Evolutionary conservation across 2,797 vertebrate genomes (phyloP).

Genomic region (Melanotaenia maccullochi): DNA sequence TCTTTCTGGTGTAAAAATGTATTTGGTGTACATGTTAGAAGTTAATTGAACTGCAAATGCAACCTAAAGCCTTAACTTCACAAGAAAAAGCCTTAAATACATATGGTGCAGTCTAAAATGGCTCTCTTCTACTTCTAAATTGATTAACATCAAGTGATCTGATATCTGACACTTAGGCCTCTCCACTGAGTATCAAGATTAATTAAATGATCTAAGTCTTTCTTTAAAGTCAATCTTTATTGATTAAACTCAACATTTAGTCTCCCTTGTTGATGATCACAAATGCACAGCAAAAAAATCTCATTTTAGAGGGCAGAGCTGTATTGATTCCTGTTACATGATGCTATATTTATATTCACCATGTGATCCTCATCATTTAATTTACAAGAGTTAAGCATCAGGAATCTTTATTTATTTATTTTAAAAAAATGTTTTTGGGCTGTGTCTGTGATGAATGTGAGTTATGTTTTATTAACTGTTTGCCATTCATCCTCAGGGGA

Average conservation of each 20-base stretch:
- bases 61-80: background rate
- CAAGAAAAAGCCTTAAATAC: background rate
- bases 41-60: background rate
- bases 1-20: background rate
- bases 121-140: background rate
- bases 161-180: constrained; percentile 9
- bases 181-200: background rate
- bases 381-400: background rate
- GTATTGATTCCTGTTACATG: constrained; percentile 34
- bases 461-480: constrained; percentile 33
- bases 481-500: constrained; percentile 53
- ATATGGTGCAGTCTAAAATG: background rate
- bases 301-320: constrained; percentile 9
- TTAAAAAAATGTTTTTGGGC: background rate
- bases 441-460: constrained; percentile 15
- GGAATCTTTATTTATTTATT: background rate
- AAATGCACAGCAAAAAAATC: constrained; percentile 12
- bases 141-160: background rate
- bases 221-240: constrained; percentile 1
- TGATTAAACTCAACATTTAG: constrained; percentile 30
- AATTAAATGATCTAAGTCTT: background rate
- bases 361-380: constrained; percentile 18
- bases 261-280: constrained; percentile 25
- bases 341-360: constrained; percentile 17
- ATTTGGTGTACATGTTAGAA: background rate